phyloP scores from a whole-genome alignment of 2,888 invertebrate genomes.

The Podabrus alpinus region DNA sequence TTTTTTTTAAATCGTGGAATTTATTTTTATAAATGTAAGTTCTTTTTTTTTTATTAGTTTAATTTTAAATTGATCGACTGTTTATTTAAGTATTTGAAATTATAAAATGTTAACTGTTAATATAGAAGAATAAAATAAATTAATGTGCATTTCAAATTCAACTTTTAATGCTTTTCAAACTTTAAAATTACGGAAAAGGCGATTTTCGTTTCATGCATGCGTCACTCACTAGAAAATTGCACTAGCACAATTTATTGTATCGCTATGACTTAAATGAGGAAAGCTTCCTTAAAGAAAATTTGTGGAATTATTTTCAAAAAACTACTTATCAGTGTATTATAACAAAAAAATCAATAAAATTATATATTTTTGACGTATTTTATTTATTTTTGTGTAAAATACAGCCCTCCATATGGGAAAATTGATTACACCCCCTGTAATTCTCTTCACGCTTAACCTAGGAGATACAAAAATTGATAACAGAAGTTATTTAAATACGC shows the following conservation, averaged over 20 bases:
- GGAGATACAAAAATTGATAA: no score
- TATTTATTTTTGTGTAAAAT: not conserved
- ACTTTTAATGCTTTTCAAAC: not conserved
- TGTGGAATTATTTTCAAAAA: not conserved
- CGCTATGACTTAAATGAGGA: not conserved
- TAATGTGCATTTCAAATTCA: not conserved
- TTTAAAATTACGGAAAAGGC: not conserved
- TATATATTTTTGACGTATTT: not conserved
- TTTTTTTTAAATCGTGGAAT: not conserved
- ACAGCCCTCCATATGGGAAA: not conserved
- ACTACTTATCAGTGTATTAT: not conserved
- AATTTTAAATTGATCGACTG: not conserved
- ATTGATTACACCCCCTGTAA: no score
- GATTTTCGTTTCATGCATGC: not conserved
- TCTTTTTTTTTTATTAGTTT: not conserved
- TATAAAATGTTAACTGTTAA: constrained; percentile 1
- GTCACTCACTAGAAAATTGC: not conserved
- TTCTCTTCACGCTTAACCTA: no score
- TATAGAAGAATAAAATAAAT: not conserved
- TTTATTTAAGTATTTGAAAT: not conserved
- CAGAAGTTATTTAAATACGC: no score
- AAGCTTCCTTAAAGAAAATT: not conserved
- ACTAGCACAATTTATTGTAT: not conserved
- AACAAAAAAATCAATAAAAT: not conserved
- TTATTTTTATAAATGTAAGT: not conserved